phyloP scores from a whole-genome alignment of 2,797 vertebrate species.

The Lycodopsis pacificus region DNA sequence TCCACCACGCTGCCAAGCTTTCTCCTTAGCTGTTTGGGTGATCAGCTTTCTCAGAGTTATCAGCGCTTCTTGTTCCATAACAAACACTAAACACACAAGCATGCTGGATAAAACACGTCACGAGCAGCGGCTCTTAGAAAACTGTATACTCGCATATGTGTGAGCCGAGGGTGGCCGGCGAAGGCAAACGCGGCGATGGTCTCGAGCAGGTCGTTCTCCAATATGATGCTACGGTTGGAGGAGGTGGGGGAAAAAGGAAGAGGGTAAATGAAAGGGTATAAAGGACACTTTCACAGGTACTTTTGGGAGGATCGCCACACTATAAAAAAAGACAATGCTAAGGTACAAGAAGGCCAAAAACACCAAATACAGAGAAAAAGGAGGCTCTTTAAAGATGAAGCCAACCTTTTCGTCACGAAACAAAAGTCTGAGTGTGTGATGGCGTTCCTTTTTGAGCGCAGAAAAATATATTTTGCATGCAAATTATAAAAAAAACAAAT shows the following conservation, averaged over 20 bases:
- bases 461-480: not conserved
- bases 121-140: not conserved
- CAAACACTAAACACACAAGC: constrained; percentile 59
- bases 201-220: constrained; percentile 71
- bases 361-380: not conserved
- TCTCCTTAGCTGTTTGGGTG: constrained; percentile 27
- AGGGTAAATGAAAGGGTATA: not conserved
- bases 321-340: not conserved
- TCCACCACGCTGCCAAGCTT: not conserved
- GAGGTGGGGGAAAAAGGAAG: not conserved
- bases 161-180: constrained; percentile 68
- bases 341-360: not conserved
- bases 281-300: not conserved
- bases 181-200: constrained; percentile 72
- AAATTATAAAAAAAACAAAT: too few relatives aligned
- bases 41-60: constrained; percentile 30
- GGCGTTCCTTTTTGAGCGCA: not conserved
- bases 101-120: constrained; percentile 5
- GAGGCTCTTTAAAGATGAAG: not conserved
- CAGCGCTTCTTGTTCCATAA: constrained; percentile 52
- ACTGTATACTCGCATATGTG: constrained; percentile 72
- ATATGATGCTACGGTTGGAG: constrained; percentile 65
- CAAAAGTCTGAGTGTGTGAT: not conserved
- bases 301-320: too few relatives aligned
- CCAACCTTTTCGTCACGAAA: not conserved